phyloP scores from a whole-genome alignment of 1,140 invertebrate species.

The Neodiprion pinetum region DNA sequence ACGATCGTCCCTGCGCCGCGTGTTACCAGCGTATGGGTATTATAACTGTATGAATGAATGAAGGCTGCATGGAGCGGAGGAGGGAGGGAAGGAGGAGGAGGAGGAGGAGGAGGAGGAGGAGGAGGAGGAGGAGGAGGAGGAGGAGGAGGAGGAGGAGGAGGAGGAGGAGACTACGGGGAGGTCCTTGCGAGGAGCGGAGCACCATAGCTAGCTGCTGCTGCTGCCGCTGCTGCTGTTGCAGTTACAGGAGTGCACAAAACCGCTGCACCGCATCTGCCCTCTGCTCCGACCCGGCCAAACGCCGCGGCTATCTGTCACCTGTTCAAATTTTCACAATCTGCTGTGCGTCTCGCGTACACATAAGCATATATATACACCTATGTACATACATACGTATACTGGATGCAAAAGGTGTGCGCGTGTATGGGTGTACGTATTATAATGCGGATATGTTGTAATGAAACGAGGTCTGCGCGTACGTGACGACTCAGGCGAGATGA shows the following conservation, averaged over 20 bases:
- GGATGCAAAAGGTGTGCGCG: not conserved
- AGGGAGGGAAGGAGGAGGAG: not conserved
- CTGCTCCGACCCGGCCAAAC: constrained; percentile 8
- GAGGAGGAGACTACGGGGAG: constrained; percentile 3
- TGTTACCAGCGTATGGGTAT: not conserved
- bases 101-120: not conserved
- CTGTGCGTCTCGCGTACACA: constrained; percentile 13
- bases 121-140: constrained; percentile 8
- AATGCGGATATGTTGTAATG: no score
- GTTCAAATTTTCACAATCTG: constrained; percentile 36
- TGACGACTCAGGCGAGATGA: no score
- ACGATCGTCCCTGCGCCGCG: not conserved
- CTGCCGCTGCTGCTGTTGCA: constrained; percentile 6
- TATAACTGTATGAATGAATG: not conserved
- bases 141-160: constrained; percentile 12
- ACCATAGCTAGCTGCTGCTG: constrained; percentile 10
- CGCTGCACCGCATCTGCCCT: constrained; percentile 26
- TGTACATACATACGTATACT: not conserved
- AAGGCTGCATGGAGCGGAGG: not conserved
- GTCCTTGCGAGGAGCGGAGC: constrained; percentile 11
- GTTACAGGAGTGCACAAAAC: constrained; percentile 22
- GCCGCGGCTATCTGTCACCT: constrained; percentile 34
- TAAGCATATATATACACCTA: constrained; percentile 8
- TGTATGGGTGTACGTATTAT: no score
- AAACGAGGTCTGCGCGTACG: no score